Base-by-base conservation (phyloP, 2,797 vertebrate species). In the Erethizon dorsatum region DNA sequence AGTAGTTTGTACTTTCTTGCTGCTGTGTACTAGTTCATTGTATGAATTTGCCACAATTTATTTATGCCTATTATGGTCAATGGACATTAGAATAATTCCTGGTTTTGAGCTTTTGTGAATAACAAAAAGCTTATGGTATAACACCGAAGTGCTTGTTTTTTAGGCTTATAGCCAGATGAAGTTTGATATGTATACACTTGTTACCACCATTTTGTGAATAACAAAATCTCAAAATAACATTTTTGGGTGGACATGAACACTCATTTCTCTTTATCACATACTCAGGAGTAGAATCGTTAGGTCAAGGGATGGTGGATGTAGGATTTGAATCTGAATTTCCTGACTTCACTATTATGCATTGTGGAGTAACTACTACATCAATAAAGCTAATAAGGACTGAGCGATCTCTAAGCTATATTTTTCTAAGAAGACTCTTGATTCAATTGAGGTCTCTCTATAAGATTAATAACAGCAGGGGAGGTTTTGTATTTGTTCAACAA, bases 401-500 rank as follows among this genome's bases (percentile, higher is more conserved):
- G 37, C 37, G 5, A 24, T n/a, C 24, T 50, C 45, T 61, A 1
- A 47, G 28, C 28, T 95, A 24, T 95, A n/a, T 89, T 84, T 95
- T 82, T 41, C 71, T 79, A 77, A 91, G 31, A 7, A 91, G 37
- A 13, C 5, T 77, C 69, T 96, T 90, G 82, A 75, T 77, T 86
- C 45, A 91, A 90, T 41, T 77, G 91, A 89, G 61, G 91, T 86
- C 47, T 86, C 97, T 94, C 57, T 86, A 12, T 86, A 77, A 90
- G 33, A 45, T 92, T 95, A 87, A 93, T 83, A 95, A 47, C 9
- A 88, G 31, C 82, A 77, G 5, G 57, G 91, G 26, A 96, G 89
- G 80, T 77, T 96, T 95, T 92, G 4, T 79, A 83, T 88, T 96
- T 97, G 31, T 93, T 94, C 91, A 84, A 56, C 87, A 97, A 92